Evolutionary conservation across 2,113 vertebrate genomes (phyloP), one percentile per base, ranked within the genome.

Genomic region (Centropristis striata): DNA sequence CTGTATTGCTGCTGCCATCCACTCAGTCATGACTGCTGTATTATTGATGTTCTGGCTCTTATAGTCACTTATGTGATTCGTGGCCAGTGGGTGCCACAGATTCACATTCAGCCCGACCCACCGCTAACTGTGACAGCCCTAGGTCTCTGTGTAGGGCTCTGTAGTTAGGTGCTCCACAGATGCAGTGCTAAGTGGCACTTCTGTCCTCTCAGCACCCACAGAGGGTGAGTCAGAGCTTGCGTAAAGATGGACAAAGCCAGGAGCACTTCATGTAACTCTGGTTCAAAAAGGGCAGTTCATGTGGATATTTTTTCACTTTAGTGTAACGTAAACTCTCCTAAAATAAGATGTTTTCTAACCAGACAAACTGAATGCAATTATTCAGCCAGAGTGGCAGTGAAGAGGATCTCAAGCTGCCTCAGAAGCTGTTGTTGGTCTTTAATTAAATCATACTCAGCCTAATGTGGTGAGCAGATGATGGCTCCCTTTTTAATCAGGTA

Each of bases 381-480:
- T 75, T 46, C 65, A 71, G 69, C n/a, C n/a, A 47, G 49, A 44
- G 37, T 21, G 42, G 41, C 63, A 50, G 41, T 51, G 68, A 69
- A 57, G 71, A 72, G 65, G 39, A 20, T 50, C 66, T 71, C n/a
- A 5, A 42, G 67, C 41, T 50, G 69, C 61, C 63, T 28, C 41
- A 44, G 65, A 75, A 55, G 72, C 75, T 57, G 67, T 67, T 82
- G 81, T 61, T 13, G 36, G 66, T 63, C 87, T 90, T 86, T 90
- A 86, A 88, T 91, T 90, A 88, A 84, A 86, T 86, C 80, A 60
- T 41, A 49, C 78, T 87, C 75, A 16, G 58, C 42, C 47, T 90
- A 79, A 91, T 87, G 89, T 41, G 68, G 85, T 60, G 83, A 90
- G 83, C 55, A 73, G 73, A 81, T 74, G 80, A 87, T 4, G 61